phyloP scores from a whole-genome alignment of 1,140 invertebrate genomes.

The Solen grandis region DNA sequence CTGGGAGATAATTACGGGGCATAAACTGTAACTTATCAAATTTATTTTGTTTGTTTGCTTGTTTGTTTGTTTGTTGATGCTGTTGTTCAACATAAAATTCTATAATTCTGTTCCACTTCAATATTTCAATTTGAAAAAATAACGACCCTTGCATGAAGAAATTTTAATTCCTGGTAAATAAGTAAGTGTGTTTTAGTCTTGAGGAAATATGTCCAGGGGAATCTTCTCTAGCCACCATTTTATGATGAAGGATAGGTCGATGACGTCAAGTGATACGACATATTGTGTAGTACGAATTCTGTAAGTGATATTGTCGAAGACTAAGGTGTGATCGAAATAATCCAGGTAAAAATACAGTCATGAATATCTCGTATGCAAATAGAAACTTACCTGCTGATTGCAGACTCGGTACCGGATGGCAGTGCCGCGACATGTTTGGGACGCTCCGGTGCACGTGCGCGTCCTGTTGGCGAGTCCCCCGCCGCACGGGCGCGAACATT shows the following conservation, averaged over 20 bases:
- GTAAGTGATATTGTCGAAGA: not conserved
- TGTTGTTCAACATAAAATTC: too few relatives aligned
- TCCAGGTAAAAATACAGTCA: not conserved
- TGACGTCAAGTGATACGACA: not conserved
- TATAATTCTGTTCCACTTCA: too few relatives aligned
- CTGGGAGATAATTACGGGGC: too few relatives aligned
- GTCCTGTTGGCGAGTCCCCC: conserved; percentile 47
- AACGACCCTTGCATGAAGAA: too few relatives aligned
- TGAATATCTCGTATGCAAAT: not conserved
- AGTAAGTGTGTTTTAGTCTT: too few relatives aligned
- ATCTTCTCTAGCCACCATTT: not conserved
- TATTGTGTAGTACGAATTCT: not conserved
- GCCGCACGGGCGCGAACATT: conserved; percentile 52
- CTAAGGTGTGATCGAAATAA: not conserved
- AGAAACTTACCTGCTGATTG: conserved; percentile 32
- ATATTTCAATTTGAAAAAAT: too few relatives aligned
- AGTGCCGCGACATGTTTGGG: conserved; percentile 22
- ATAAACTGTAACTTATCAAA: too few relatives aligned
- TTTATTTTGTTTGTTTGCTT: too few relatives aligned
- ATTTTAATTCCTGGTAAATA: too few relatives aligned
- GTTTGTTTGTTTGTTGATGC: too few relatives aligned
- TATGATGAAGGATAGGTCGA: not conserved
- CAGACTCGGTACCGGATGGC: conserved; percentile 43
- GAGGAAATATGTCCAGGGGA: not conserved
- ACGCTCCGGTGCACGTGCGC: conserved; percentile 39